Evolutionary conservation across 2,113 vertebrate genomes (phyloP).

Genomic region (Syrmaticus mikado): DNA sequence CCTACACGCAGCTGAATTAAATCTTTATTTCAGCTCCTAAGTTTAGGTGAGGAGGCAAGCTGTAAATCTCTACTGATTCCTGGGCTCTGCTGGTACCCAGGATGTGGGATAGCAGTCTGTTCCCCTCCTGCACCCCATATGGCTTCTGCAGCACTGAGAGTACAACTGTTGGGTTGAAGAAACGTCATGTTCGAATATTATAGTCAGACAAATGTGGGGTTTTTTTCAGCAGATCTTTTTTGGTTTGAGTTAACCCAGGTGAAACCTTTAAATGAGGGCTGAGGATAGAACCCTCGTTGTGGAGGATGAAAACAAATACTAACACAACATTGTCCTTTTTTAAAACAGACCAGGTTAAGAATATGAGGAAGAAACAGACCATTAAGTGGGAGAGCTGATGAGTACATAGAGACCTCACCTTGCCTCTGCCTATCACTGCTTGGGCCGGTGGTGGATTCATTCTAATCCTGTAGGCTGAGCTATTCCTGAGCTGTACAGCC

Average conservation of each 20-base stretch:
- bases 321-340: neutral
- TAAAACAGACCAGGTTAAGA: neutral
- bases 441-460: rapidly evolving
- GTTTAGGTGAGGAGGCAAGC: too few relatives aligned
- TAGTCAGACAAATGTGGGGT: constrained; percentile 12
- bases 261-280: constrained; percentile 95
- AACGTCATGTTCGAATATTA: neutral
- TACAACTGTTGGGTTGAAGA: neutral
- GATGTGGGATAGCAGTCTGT: neutral
- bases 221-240: constrained; percentile 89
- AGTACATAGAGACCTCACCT: neutral
- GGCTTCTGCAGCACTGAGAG: neutral
- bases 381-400: neutral
- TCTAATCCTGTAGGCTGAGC: neutral
- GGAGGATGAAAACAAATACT: constrained; percentile 62
- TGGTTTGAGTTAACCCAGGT: constrained; percentile 97
- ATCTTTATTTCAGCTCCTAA: neutral
- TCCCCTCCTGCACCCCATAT: neutral
- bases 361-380: neutral
- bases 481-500: neutral
- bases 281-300: constrained; percentile 94
- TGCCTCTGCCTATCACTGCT: neutral
- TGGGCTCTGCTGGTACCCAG: neutral
- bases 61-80: neutral
- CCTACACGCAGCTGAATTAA: neutral